Percentiles rank a stretch among this genome's conserved stretches.
phyloP scores from a whole-genome alignment of 1,140 invertebrate species.

The Papilio polytes region DNA sequence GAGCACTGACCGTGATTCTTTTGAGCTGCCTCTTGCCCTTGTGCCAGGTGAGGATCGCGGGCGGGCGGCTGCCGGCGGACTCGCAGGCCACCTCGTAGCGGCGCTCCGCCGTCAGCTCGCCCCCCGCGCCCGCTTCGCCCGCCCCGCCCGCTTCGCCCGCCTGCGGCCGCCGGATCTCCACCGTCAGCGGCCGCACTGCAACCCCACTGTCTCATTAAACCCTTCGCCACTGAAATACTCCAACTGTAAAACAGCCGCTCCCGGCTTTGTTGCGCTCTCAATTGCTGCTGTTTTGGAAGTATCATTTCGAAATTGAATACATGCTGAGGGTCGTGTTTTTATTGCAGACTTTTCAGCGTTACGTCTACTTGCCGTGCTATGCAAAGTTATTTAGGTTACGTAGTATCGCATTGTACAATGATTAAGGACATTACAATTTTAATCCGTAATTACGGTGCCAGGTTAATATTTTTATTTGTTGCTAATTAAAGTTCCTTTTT shows the following conservation, averaged over 20 bases:
- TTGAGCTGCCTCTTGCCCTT: constrained; percentile 91
- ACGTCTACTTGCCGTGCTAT: neutral
- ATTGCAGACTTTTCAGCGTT: neutral
- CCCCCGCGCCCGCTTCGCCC: constrained; percentile 73
- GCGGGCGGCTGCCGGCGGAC: constrained; percentile 92
- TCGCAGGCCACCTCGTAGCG: constrained; percentile 92
- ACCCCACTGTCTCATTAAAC: constrained; percentile 22
- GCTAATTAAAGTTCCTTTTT: too few species aligned
- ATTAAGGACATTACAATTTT: too few species aligned
- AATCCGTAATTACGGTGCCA: too few species aligned
- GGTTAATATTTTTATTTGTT: too few species aligned
- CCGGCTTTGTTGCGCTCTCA: constrained; percentile 16
- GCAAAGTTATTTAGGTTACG: too few species aligned
- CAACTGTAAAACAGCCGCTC: constrained; percentile 21
- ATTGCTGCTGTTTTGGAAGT: constrained; percentile 26
- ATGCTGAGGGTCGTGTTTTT: neutral
- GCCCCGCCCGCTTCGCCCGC: constrained; percentile 49
- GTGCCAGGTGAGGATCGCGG: constrained; percentile 94
- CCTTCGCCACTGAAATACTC: neutral
- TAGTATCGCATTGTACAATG: too few species aligned
- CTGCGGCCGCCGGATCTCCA: constrained; percentile 87
- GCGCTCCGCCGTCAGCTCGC: constrained; percentile 88
- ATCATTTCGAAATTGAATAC: constrained; percentile 31
- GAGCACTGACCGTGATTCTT: constrained; percentile 87
- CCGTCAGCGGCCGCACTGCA: constrained; percentile 91